Base-by-base conservation (phyloP, 2,888 invertebrate genomes). In the Caenorhabditis sp. region DNA sequence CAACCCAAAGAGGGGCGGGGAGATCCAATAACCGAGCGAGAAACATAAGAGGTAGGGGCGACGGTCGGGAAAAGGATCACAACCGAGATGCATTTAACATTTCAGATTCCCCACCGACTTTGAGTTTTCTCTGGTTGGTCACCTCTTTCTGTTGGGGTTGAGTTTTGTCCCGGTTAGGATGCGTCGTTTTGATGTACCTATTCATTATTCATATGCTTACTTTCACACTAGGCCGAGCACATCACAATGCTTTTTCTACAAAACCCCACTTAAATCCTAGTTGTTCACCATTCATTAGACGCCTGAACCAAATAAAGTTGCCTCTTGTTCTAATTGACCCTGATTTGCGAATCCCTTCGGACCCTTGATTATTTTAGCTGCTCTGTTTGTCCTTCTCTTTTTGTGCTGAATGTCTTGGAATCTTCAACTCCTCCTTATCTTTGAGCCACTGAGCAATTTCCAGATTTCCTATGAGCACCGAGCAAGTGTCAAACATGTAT, bases 221-320 rank as follows among this genome's bases (percentile, higher is more conserved):
- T 74, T 74, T 74, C 35, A 74, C 73, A 74, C 73, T 74, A 74
- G 66, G 55, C 24, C 35, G 66, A 66, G 65, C 73, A 74, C 73
- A 61, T 41, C 39, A 41, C 46, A 50, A 56, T 50, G 50, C 27
- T 20, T 27, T 22, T 46, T 26, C n/a, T 30, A 22, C 2, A 55
- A 55, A 55, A n/a, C n/a, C n/a, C n/a, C n/a, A n/a, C n/a, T n/a
- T n/a, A n/a, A n/a, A n/a, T n/a, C n/a, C n/a, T n/a, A n/a, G n/a
- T n/a, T n/a, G n/a, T n/a, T n/a, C n/a, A n/a, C n/a, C n/a, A n/a
- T n/a, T n/a, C n/a, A n/a, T n/a, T n/a, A n/a, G n/a, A n/a, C n/a
- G n/a, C n/a, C n/a, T n/a, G n/a, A n/a, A n/a, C n/a, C n/a, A n/a
- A n/a, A n/a, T n/a, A n/a, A n/a, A n/a, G n/a, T n/a, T n/a, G n/a